Base-by-base conservation (phyloP, 2,888 invertebrate genomes). In the Lasioglossum lativentre region DNA sequence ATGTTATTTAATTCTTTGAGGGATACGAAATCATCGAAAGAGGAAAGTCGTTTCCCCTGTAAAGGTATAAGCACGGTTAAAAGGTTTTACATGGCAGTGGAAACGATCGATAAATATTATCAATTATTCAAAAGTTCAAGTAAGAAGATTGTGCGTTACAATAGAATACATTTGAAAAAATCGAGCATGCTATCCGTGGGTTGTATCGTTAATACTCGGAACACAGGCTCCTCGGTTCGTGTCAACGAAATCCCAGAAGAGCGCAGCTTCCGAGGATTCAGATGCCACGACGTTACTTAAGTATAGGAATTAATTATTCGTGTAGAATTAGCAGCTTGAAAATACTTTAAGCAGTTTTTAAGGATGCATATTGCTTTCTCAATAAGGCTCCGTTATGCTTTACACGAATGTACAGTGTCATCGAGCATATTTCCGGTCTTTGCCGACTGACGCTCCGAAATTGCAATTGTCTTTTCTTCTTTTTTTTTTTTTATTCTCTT, bases 341-440 rank as follows among this genome's bases (percentile, higher is more conserved):
- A 91, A 91, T 90, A 91, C 86, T 91, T 90, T 89, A 91, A 91
- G 91, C 91, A 86, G 86, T 86, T 91, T 82, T 85, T 79, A 89
- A 86, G 87, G 88, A 84, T 91, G 91, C 88, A 90, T 94, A 94
- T 94, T 94, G 94, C 94, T 94, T 94, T 94, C 92, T 93, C 92
- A 91, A 92, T 94, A 94, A 94, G 94, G 94, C 94, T 94, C 90
- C 89, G 91, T 91, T 91, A 91, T 92, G 91, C 91, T 91, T 92
- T 92, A 91, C 92, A 92, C 90, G 89, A 93, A 91, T 91, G 85
- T 91, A 91, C 91, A 91, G 80, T 88, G 85, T 86, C 45, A 47
- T 66, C 73, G 66, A 52, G 77, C 71, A 78, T 40, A 34, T 74
- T 66, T 76, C 77, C 52, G 40, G 71, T 75, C 78, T 87, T 74